Conservation (phyloP, 2,113 vertebrate genomes). For the Myrmophylax atrothorax region DNA sequence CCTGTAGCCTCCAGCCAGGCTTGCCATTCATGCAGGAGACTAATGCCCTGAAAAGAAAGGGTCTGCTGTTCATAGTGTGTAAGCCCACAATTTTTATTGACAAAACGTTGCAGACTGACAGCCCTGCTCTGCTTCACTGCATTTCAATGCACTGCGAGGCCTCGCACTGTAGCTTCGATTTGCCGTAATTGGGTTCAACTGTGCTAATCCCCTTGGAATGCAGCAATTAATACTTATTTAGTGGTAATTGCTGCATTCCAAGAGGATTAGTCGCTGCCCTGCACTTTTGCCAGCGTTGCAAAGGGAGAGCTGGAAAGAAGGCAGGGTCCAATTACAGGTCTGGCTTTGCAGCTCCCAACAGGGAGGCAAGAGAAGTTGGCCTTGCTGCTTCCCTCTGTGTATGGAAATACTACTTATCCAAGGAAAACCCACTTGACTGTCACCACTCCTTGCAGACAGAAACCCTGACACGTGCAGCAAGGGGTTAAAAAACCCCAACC, state of each 20-base stretch:
- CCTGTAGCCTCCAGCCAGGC: conserved; percentile 18
- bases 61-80: background rate
- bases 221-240: conserved; percentile 62
- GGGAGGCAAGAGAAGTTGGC: background rate
- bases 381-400: background rate
- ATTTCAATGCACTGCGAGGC: background rate
- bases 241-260: conserved; percentile 61
- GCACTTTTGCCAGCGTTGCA: conserved; percentile 17
- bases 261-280: conserved; percentile 49
- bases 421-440: background rate
- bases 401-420: conserved; percentile 4
- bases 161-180: conserved; percentile 14
- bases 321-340: background rate
- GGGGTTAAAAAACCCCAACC: background rate
- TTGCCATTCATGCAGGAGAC: background rate
- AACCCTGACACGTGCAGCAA: background rate
- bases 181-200: conserved; percentile 52
- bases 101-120: conserved; percentile 14
- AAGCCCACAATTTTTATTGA: conserved; percentile 35
- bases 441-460: background rate
- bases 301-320: background rate
- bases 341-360: conserved; percentile 10
- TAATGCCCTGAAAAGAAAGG: background rate
- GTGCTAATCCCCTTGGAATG: conserved; percentile 64
- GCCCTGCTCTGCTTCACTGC: background rate